Percentiles rank a stretch among this genome's conserved stretches.
phyloP scores from a whole-genome alignment of 2,888 invertebrate genomes.

The Lithophane socia region DNA sequence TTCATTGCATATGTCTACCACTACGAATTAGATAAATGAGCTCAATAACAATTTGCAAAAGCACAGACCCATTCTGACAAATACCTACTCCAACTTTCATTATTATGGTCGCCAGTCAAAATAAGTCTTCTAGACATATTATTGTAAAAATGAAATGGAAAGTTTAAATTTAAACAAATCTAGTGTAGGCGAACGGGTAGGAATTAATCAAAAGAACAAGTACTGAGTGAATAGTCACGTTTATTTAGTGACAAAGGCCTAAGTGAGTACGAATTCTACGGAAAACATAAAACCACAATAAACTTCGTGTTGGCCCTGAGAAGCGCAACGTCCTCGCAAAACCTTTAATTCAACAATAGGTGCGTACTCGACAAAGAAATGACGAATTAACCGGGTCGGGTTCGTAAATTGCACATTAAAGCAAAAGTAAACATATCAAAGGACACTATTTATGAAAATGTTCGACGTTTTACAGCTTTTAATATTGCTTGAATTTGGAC shows the following conservation, averaged over 20 bases:
- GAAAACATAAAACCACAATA: conserved; percentile 73
- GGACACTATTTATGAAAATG: conserved; percentile 48
- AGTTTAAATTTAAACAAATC: conserved; percentile 44
- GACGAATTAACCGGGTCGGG: conserved; percentile 70
- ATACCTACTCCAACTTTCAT: conserved; percentile 79
- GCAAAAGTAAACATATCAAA: conserved; percentile 56
- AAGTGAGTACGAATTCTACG: conserved; percentile 67
- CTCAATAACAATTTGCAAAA: conserved; percentile 78
- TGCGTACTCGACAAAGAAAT: conserved; percentile 76
- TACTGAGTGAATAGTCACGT: conserved; percentile 21
- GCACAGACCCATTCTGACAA: conserved; percentile 75
- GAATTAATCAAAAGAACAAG: conserved; percentile 48
- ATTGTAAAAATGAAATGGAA: conserved; percentile 60
- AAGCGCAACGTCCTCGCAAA: conserved; percentile 73
- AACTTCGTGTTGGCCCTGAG: conserved; percentile 75
- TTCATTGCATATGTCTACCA: conserved; percentile 86
- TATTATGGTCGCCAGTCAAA: conserved; percentile 53
- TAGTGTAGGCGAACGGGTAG: conserved; percentile 50
- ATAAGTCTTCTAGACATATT: conserved; percentile 39
- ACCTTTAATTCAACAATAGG: conserved; percentile 77
- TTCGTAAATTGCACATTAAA: conserved; percentile 52
- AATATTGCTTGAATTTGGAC: conserved; percentile 72
- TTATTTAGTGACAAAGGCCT: conserved; percentile 60
- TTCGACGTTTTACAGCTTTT: conserved; percentile 62
- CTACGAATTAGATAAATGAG: conserved; percentile 87